These are phyloP conservation scores for Bombyx mori DNA, from an alignment of 1,140 invertebrate genomes.

Conservation along the genomic window DNA sequence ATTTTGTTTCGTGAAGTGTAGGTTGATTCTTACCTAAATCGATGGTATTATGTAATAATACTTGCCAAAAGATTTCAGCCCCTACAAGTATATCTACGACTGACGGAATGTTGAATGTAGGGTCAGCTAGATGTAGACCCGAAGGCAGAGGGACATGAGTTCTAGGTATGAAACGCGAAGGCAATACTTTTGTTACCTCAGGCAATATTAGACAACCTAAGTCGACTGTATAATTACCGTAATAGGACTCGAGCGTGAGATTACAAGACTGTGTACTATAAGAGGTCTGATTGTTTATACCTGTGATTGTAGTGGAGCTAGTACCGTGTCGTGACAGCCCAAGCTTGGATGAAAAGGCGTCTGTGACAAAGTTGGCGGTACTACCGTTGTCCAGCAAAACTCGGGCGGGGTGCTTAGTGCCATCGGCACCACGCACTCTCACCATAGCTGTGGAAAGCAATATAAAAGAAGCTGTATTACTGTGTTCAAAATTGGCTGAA, in stretches of 20 bases:
- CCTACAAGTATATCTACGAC: constrained; percentile 3
- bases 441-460: constrained; percentile 25
- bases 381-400: constrained; percentile 18
- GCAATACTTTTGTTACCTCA: constrained; percentile 24
- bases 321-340: constrained; percentile 11
- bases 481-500: too few species aligned
- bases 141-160: constrained; percentile 16
- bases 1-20: constrained; percentile 21
- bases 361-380: constrained; percentile 22
- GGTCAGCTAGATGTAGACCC: constrained; percentile 27
- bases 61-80: constrained; percentile 10
- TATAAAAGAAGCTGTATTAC: too few species aligned
- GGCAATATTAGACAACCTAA: constrained; percentile 27
- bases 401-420: constrained; percentile 12
- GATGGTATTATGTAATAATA: constrained; percentile 19
- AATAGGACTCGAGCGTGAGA: constrained; percentile 21
- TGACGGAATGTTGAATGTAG: constrained; percentile 14
- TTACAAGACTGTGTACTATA: constrained; percentile 26
- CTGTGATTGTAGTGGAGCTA: constrained; percentile 23
- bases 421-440: constrained; percentile 11
- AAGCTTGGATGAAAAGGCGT: constrained; percentile 17
- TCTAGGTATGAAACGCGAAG: constrained; percentile 15
- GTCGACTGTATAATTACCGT: constrained; percentile 14
- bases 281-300: constrained; percentile 24
- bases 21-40: constrained; percentile 24